phyloP scores from a whole-genome alignment of 1,140 invertebrate species.

The Camponotus pennsylvanicus region DNA sequence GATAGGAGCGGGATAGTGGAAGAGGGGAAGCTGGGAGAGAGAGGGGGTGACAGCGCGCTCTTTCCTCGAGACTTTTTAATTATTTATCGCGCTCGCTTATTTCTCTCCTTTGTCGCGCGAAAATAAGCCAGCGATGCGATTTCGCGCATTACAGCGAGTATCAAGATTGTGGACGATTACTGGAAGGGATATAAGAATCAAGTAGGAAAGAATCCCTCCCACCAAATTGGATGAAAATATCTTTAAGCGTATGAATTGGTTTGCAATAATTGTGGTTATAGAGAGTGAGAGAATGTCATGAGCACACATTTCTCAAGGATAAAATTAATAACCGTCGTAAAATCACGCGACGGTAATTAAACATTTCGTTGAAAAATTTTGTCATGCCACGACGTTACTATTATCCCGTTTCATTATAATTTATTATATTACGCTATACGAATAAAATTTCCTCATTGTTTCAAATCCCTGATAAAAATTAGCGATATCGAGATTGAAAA shows the following conservation, averaged over 20 bases:
- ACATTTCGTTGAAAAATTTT: constrained; percentile 42
- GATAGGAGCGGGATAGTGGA: constrained; percentile 3
- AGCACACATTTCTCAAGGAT: constrained; percentile 25
- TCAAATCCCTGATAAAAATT: background rate
- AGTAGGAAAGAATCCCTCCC: background rate
- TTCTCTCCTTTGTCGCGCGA: constrained; percentile 43
- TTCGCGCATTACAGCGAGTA: constrained; percentile 36
- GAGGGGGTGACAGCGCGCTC: constrained; percentile 16
- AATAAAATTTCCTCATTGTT: background rate
- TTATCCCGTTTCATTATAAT: constrained; percentile 14
- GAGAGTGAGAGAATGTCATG: background rate
- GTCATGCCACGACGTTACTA: background rate
- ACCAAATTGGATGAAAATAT: background rate
- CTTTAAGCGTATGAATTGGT: background rate
- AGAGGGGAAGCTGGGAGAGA: no score
- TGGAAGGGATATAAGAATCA: background rate
- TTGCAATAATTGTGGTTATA: constrained; percentile 3
- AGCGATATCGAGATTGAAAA: background rate
- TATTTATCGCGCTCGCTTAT: constrained; percentile 55
- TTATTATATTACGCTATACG: background rate
- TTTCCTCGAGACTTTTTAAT: constrained; percentile 58
- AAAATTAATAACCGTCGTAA: constrained; percentile 41
- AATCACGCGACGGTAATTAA: constrained; percentile 30
- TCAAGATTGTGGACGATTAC: constrained; percentile 38
- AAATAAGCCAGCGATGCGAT: constrained; percentile 41